Percentiles rank a stretch among this genome's conserved stretches.
These are phyloP conservation scores for Leuciscus waleckii DNA, from an alignment of 2,797 vertebrate genomes.

Conservation along the genomic window DNA sequence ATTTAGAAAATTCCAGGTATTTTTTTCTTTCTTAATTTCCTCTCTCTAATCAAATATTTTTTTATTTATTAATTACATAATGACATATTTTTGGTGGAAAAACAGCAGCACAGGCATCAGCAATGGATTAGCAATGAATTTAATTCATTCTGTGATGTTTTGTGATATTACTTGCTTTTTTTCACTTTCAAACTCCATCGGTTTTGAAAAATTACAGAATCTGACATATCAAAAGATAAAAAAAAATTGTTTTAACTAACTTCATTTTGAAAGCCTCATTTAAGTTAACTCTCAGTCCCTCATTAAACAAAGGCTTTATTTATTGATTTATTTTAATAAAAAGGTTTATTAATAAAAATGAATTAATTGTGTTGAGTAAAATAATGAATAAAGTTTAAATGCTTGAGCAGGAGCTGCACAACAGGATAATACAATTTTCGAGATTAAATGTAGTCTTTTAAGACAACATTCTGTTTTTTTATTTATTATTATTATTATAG, in stretches of 20 bases:
- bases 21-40: neutral
- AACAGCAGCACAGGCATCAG: neutral
- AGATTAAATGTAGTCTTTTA: neutral
- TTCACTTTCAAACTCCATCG: neutral
- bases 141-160: neutral
- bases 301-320: neutral
- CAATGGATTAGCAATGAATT: neutral
- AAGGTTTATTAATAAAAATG: too few species aligned
- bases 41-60: neutral
- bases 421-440: neutral
- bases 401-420: too few species aligned
- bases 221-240: neutral
- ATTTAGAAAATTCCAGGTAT: neutral
- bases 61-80: too few species aligned
- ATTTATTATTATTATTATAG: neutral
- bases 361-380: too few species aligned
- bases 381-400: too few species aligned
- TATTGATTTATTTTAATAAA: neutral
- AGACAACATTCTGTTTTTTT: too few species aligned
- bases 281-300: neutral
- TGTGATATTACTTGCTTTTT: neutral
- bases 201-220: neutral
- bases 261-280: neutral
- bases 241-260: too few species aligned
- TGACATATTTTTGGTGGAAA: neutral